Evolutionary conservation across 2,113 vertebrate species (phyloP).

Genomic region (Microcebus lehilahytsara): DNA sequence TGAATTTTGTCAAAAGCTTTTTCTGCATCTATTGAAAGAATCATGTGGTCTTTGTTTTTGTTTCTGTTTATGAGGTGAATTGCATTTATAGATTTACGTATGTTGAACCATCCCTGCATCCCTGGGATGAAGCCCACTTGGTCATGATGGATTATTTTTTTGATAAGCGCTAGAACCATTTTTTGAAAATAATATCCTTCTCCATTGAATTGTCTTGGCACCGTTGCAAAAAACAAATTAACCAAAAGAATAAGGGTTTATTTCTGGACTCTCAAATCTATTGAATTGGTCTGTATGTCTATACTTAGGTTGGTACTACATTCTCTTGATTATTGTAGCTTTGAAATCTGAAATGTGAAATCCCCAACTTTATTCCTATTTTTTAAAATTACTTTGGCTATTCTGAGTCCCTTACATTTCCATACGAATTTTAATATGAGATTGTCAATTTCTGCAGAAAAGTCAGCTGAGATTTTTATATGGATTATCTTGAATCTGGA

Average conservation of each 20-base stretch:
- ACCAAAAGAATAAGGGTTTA: background rate
- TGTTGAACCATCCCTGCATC: no score
- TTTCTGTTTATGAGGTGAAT: no score
- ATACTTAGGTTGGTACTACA: background rate
- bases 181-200: slow-evolving; percentile 2
- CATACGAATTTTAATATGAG: background rate
- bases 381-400: background rate
- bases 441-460: background rate
- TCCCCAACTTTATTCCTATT: background rate
- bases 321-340: background rate
- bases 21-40: no score
- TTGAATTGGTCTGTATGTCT: background rate
- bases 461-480: background rate
- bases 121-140: no score
- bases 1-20: no score
- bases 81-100: no score
- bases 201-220: background rate
- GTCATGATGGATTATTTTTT: no score
- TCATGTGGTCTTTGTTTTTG: no score
- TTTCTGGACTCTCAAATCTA: background rate
- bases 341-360: background rate
- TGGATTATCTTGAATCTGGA: background rate
- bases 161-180: background rate
- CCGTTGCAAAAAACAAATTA: background rate
- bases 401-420: background rate